Percentiles rank a stretch among this genome's conserved stretches.
These are phyloP conservation scores for Myotis pilosus DNA, from an alignment of 2,797 vertebrate genomes.

Conservation along the genomic window DNA sequence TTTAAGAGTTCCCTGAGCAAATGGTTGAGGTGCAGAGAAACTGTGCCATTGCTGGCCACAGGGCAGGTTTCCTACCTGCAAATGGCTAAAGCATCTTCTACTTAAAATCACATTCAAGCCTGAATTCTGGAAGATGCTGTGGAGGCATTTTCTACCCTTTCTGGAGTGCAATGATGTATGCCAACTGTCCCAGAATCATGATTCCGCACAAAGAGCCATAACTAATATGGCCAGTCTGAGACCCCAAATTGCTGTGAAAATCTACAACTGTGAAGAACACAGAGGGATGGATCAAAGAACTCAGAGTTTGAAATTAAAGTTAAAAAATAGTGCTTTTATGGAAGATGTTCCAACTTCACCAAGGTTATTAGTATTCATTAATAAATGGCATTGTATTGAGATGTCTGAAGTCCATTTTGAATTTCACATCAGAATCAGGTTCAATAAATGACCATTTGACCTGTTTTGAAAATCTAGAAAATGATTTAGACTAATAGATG, in stretches of 20 bases:
- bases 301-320: neutral
- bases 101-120: neutral
- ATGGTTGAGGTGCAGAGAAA: neutral
- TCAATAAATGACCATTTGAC: neutral
- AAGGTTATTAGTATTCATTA: neutral
- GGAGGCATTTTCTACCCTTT: neutral
- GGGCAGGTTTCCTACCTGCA: too few species aligned
- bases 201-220: neutral
- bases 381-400: neutral
- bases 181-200: neutral
- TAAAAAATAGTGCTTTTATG: neutral
- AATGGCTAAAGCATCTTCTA: neutral
- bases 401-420: neutral
- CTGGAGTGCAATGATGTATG: fast-evolving
- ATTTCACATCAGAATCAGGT: neutral
- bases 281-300: too few species aligned
- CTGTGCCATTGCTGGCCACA: fast-evolving
- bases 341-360: neutral
- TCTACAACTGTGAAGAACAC: neutral
- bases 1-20: neutral
- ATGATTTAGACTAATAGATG: neutral
- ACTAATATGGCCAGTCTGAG: neutral
- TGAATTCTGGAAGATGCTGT: neutral
- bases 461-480: neutral
- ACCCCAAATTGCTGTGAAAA: neutral